Conservation (phyloP, 2,113 vertebrate species). For the Brachypteracias leptosomus region DNA sequence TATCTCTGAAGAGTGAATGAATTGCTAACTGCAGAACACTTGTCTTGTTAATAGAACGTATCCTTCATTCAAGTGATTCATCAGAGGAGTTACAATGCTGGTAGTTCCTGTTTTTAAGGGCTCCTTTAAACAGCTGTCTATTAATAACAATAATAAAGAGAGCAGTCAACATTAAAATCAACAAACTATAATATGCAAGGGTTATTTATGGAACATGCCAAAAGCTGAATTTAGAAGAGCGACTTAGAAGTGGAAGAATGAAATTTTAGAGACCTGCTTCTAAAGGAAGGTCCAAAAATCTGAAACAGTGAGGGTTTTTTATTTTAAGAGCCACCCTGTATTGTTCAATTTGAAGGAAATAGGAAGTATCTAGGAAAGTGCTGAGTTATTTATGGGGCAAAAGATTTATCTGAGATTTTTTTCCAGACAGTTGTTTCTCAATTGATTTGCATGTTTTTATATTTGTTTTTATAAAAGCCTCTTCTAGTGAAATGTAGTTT, state of each 20-base stretch:
- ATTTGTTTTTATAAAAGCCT: background rate
- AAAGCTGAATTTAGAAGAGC: conserved; percentile 42
- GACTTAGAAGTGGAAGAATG: background rate
- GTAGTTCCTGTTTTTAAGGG: background rate
- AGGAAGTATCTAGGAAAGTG: background rate
- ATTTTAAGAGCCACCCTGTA: background rate
- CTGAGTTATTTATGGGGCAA: background rate
- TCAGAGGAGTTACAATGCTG: background rate
- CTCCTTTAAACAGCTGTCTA: background rate
- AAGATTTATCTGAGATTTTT: background rate
- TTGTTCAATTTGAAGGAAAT: background rate
- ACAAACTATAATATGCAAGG: conserved; percentile 7
- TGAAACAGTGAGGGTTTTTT: background rate
- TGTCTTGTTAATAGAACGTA: background rate
- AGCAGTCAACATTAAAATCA: conserved; percentile 9
- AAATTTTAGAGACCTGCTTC: conserved; percentile 44
- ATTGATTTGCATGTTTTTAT: background rate
- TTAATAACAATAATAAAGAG: conserved; percentile 3
- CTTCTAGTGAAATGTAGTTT: background rate
- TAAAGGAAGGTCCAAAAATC: conserved; percentile 26
- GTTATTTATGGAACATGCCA: conserved; percentile 22
- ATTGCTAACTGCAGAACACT: background rate
- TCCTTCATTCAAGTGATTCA: background rate
- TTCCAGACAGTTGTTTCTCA: background rate
- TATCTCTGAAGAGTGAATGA: background rate